phyloP scores from a whole-genome alignment of 2,797 vertebrate species.

The Clarias pachynema region DNA sequence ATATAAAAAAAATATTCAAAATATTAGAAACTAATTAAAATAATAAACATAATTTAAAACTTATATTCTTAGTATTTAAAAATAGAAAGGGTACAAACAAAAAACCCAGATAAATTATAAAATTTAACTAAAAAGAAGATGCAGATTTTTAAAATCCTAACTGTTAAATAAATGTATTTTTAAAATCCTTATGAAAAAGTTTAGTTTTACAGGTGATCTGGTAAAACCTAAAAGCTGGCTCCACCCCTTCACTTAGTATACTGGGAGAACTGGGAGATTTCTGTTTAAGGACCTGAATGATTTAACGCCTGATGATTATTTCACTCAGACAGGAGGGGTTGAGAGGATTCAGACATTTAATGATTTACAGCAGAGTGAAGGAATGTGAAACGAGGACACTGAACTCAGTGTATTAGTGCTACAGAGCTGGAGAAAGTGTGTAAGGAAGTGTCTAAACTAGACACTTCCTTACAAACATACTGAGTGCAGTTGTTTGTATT shows the following conservation, averaged over 20 bases:
- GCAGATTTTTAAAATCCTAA: not conserved
- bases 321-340: not conserved
- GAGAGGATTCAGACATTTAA: not conserved
- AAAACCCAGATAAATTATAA: not conserved
- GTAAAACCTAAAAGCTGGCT: not conserved
- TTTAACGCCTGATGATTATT: not conserved
- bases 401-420: not conserved
- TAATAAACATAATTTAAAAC: not conserved
- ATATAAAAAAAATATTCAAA: not conserved
- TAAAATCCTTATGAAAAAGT: not conserved
- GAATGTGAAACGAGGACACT: not conserved
- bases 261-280: not conserved
- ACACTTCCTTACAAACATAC: slow-evolving; percentile 34
- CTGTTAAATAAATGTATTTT: not conserved
- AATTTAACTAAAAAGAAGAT: not conserved
- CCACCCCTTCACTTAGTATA: not conserved
- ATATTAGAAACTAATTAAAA: not conserved
- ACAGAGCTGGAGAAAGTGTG: slow-evolving; percentile 4
- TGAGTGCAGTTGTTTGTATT: not conserved
- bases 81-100: not conserved
- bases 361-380: not conserved
- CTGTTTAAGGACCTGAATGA: not conserved
- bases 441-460: slow-evolving; percentile 23
- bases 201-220: not conserved
- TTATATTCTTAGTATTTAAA: not conserved